Base-by-base conservation (phyloP, 2,797 vertebrate genomes). In the Acipenser transmontanus region DNA sequence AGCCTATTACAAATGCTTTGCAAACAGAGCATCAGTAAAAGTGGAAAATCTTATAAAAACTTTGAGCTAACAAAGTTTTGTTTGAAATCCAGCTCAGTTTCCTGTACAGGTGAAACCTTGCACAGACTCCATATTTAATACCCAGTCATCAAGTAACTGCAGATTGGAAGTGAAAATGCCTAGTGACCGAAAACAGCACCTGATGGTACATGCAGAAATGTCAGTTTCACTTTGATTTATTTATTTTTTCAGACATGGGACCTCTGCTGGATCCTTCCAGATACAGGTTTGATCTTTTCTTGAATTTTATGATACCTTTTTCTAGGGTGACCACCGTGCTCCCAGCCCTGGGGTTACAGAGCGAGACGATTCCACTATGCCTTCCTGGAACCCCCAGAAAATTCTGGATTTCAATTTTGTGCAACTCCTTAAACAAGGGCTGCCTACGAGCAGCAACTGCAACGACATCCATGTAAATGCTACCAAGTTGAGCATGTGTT, bases 101-200 rank as follows among this genome's bases (percentile, higher is more conserved):
- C 84, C 82, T 87, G 81, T 80, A 80, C 77, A 85, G 82, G 80
- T 88, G 82, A 85, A 84, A 73, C 71, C 77, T 72, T 77, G 86
- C 7, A 74, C 77, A 84, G 82, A 82, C 76, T 79, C 72, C 65
- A 76, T 82, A 89, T 79, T 86, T 88, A 88, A 85, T 84, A 82
- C 74, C 71, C 77, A 82, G 84, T 87, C 84, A 84, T 50, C 50
- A 34, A 61, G 60, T 8, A 61, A 78, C 76, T 74, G 74, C 56
- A 83, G 80, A 85, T 82, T 86, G 85, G 72, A 71, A 79, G 78
- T 87, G 86, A 90, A 83, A 88, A 79, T 82, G 84, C 86, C 84
- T 59, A 62, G 70, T 84, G 78, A 89, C 59, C 50, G 10, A 84
- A 85, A 86, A 34, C 34, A 85, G 61, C 61, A 89, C 73, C 68